Base-by-base conservation (phyloP, 2,888 invertebrate species). In the Morinoia aosen region DNA sequence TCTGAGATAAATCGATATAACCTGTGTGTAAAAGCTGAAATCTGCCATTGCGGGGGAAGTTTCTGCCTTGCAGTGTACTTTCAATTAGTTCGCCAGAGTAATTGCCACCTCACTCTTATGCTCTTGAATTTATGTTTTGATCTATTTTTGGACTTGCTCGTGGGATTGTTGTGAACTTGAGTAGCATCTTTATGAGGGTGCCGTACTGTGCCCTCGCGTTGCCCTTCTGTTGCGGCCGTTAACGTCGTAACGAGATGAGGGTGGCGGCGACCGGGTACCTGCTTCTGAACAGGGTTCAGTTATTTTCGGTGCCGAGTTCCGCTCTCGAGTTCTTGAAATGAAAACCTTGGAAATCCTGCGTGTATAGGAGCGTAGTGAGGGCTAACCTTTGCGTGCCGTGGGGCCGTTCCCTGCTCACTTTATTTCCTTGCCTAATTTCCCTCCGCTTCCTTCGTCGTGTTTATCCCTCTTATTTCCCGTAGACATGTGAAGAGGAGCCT, bases 161-260 rank as follows among this genome's bases (percentile, higher is more conserved):
- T 76, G 76, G 33, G 33, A 76, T 76, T 76, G 76, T 76, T 76
- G 48, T 76, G 76, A 33, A 33, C 76, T 76, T 76, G 33, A 19
- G 76, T 76, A 76, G 33, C 76, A 76, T 76, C 33, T 76, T 76
- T 76, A 76, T 76, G 76, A 76, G 76, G 25, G 8, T 33, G 76
- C 76, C 33, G 76, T 76, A 76, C 90, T 90, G 16, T 19, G 14
- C 90, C 90, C 90, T 48, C 39, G 40, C 40, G 40, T 40, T 90
- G 39, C 90, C 90, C 90, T 90, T 90, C 48, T 48, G 90, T 39
- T 48, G 39, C n/a, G 40, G 90, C 90, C 90, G 90, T 90, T 90
- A 90, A 40, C 5, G 40, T 40, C 90, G 88, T 90, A 90, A 90
- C 90, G 90, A 90, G 90, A 12, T 39, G 48, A 90, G 40, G 40